These are phyloP conservation scores for Schrankia costaestrigalis DNA, from an alignment of 2,888 invertebrate genomes.

Conservation along the genomic window DNA sequence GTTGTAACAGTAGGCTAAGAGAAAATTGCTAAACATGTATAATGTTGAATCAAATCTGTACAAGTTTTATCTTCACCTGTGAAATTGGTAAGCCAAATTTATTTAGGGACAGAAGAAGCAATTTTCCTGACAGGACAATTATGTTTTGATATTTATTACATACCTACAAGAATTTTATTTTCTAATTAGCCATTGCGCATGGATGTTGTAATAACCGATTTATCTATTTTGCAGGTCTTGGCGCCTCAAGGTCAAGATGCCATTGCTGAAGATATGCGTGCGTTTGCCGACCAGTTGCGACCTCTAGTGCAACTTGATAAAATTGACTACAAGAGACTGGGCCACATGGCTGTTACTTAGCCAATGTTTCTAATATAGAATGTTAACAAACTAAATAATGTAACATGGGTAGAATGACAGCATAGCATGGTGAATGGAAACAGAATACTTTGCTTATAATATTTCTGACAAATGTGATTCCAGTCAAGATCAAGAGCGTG, in stretches of 20 bases:
- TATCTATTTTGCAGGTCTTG: conserved; percentile 79
- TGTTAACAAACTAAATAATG: conserved; percentile 11
- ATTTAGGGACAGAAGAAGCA: no score
- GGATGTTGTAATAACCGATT: background rate
- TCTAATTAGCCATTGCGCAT: background rate
- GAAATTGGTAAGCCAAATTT: no score
- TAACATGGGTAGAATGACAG: no score
- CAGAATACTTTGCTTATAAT: no score
- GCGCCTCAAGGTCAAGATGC: conserved; percentile 96
- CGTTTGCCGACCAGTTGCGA: conserved; percentile 95
- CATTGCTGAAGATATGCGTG: conserved; percentile 96
- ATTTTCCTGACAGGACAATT: no score
- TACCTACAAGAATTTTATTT: background rate
- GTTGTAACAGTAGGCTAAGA: no score
- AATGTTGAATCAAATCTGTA: no score
- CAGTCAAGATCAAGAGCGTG: no score
- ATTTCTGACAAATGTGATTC: no score
- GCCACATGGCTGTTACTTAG: conserved; percentile 68
- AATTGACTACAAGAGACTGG: conserved; percentile 91
- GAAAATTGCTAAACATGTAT: no score
- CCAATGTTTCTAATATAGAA: conserved; percentile 44
- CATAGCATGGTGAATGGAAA: background rate
- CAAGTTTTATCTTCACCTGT: no score
- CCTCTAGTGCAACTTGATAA: conserved; percentile 96
- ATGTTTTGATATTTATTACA: background rate